These are phyloP conservation scores for Steinernema hermaphroditum DNA, from an alignment of 2,888 invertebrate genomes.

Conservation along the genomic window DNA sequence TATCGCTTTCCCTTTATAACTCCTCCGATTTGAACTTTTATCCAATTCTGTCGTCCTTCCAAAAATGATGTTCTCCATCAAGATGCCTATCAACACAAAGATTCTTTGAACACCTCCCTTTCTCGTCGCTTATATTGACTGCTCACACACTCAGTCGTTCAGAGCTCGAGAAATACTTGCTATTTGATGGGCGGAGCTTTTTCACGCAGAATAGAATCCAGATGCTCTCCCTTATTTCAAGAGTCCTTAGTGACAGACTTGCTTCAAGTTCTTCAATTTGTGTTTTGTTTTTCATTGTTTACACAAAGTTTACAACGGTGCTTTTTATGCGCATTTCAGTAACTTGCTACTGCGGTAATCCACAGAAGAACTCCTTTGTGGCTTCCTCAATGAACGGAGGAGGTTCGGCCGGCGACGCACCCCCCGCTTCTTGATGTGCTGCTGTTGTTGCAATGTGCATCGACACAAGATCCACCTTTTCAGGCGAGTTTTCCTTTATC, in stretches of 20 bases:
- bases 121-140: conserved; percentile 16
- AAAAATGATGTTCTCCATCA: too few species aligned
- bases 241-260: conserved; percentile 11
- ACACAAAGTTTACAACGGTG: too few species aligned
- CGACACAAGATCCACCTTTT: conserved; percentile 65
- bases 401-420: background rate
- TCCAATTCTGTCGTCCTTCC: too few species aligned
- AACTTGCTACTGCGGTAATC: background rate
- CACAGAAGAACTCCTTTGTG: background rate
- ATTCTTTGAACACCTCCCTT: background rate
- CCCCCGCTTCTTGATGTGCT: conserved; percentile 41
- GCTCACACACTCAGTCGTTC: background rate
- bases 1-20: too few species aligned
- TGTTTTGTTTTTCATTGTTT: background rate
- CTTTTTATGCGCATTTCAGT: background rate
- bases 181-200: conserved; percentile 22
- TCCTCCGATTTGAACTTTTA: too few species aligned
- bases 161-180: conserved; percentile 19
- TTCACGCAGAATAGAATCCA: conserved; percentile 13
- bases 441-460: conserved; percentile 60
- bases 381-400: background rate
- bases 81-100: too few species aligned
- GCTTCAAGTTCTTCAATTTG: conserved; percentile 22
- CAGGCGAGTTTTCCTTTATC: conserved; percentile 47
- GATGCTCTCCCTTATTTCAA: conserved; percentile 24